Conservation (phyloP, 1,140 invertebrate genomes). For the Zaprionus gabonicus region DNA sequence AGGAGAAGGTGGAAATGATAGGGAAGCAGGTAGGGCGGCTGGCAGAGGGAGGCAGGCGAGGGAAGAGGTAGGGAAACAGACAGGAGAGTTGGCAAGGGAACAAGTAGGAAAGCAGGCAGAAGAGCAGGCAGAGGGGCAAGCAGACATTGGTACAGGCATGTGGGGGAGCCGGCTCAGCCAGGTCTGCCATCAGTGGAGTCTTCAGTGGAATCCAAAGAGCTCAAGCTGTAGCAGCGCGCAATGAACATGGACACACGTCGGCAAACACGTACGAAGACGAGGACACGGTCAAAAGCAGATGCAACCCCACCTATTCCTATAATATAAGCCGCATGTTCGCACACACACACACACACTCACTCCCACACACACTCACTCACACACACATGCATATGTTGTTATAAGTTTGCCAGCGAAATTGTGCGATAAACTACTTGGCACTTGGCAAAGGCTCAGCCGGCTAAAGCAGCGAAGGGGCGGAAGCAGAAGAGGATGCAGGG, state of each 20-base stretch:
- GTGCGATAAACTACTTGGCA: conserved; percentile 79
- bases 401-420: conserved; percentile 69
- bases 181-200: background rate
- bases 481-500: background rate
- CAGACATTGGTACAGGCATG: background rate
- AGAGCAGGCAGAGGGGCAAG: background rate
- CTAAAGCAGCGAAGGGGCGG: background rate
- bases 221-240: conserved; percentile 17
- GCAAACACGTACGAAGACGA: conserved; percentile 10
- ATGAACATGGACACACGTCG: conserved; percentile 30
- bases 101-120: background rate
- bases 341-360: conserved; percentile 4
- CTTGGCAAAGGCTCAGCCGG: conserved; percentile 23
- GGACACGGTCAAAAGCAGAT: conserved; percentile 37
- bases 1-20: background rate
- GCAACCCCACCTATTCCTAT: conserved; percentile 15
- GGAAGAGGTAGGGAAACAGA: background rate
- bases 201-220: background rate
- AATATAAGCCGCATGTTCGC: conserved; percentile 36
- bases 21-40: background rate
- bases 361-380: conserved; percentile 27
- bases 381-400: conserved; percentile 67
- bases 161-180: background rate
- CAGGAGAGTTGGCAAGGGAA: background rate
- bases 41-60: background rate